Evolutionary conservation across 2,888 invertebrate genomes (phyloP).

Genomic region (Alentia gelatinosa): DNA sequence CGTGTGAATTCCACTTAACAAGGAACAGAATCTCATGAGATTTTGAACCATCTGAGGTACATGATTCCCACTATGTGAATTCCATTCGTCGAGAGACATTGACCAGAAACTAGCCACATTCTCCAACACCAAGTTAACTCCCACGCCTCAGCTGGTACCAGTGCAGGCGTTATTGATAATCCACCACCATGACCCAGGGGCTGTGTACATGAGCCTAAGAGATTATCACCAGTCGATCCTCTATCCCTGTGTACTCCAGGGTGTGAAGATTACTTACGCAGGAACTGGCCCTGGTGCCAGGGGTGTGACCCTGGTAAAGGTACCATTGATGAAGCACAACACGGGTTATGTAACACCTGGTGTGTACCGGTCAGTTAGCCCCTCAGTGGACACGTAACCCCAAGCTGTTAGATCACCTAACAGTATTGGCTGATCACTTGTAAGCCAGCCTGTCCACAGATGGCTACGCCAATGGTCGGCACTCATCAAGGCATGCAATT

Average conservation of each 20-base stretch:
- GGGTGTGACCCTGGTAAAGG: background rate
- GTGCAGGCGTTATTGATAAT: too few species aligned
- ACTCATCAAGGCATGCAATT: background rate
- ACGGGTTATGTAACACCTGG: background rate
- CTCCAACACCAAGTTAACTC: too few species aligned
- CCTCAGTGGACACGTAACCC: background rate
- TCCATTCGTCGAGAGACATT: too few species aligned
- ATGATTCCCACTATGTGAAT: too few species aligned
- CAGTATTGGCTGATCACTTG: background rate
- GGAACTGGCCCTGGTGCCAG: background rate
- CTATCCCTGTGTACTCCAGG: background rate
- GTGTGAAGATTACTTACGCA: background rate
- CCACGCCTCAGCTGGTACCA: too few species aligned
- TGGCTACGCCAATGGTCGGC: background rate
- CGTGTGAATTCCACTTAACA: too few species aligned
- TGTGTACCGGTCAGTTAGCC: background rate
- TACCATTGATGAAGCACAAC: background rate
- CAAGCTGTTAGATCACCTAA: background rate
- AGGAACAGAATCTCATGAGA: too few species aligned
- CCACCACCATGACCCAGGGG: too few species aligned
- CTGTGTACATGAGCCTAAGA: too few species aligned
- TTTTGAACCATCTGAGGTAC: too few species aligned
- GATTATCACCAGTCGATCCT: too few species aligned
- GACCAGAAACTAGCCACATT: too few species aligned
- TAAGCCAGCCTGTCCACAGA: background rate